These are phyloP conservation scores for Ceratina japonica DNA, from an alignment of 1,140 invertebrate species.

Conservation along the genomic window DNA sequence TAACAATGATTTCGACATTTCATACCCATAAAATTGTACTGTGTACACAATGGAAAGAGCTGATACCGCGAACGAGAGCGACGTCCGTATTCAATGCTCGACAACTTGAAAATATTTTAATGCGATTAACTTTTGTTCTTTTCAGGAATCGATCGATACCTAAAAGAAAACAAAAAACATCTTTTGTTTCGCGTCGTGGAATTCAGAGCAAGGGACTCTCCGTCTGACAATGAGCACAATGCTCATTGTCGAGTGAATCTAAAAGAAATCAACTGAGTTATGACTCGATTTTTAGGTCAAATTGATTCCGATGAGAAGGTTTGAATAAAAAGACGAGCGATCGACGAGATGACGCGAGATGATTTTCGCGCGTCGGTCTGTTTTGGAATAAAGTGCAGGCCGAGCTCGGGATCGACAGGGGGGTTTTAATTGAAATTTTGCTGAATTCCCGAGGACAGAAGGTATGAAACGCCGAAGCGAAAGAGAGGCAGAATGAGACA, in stretches of 20 bases:
- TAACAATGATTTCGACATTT: slow-evolving; percentile 2
- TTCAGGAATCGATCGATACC: slow-evolving; percentile 19
- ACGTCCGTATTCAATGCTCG: neutral
- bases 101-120: slow-evolving; percentile 8
- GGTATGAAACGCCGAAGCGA: slow-evolving; percentile 1
- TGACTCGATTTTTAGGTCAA: too few relatives aligned
- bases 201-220: neutral
- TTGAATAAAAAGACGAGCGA: too few relatives aligned
- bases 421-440: slow-evolving; percentile 50
- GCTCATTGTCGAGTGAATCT: neutral
- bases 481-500: slow-evolving; percentile 10
- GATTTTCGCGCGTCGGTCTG: neutral
- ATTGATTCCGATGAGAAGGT: too few relatives aligned
- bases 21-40: neutral
- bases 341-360: too few relatives aligned
- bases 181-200: slow-evolving; percentile 15
- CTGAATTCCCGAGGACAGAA: slow-evolving; percentile 8
- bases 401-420: too few relatives aligned
- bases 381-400: too few relatives aligned
- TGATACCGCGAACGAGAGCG: neutral
- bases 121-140: neutral
- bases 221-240: neutral
- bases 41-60: neutral
- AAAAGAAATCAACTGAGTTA: neutral
- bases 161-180: slow-evolving; percentile 4